Conservation (phyloP, 2,888 invertebrate species). For the Miltochrista miniata region DNA sequence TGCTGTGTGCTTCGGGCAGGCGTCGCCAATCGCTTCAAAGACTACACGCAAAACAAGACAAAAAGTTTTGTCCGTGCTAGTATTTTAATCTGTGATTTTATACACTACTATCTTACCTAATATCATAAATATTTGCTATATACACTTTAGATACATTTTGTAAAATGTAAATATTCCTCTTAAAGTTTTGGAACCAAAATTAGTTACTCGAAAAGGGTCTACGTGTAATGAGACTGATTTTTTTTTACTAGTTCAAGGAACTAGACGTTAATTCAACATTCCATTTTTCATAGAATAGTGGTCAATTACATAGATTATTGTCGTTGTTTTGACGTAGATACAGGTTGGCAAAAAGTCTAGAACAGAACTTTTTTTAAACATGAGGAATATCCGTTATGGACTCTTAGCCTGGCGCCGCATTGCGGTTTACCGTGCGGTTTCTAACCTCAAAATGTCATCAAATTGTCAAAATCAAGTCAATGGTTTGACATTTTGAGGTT, state of each 20-base stretch:
- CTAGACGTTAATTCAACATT: constrained; percentile 19
- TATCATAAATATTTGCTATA: constrained; percentile 30
- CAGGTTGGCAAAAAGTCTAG: too few relatives aligned
- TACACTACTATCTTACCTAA: constrained; percentile 28
- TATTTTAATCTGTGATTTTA: constrained; percentile 53
- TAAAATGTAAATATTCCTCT: constrained; percentile 23
- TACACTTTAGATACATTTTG: constrained; percentile 30
- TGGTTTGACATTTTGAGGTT: too few relatives aligned
- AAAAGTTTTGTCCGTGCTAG: constrained; percentile 69
- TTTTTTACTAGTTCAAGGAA: constrained; percentile 38
- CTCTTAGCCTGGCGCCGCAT: too few relatives aligned
- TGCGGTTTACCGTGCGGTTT: too few relatives aligned
- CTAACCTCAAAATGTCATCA: too few relatives aligned
- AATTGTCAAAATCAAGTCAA: too few relatives aligned
- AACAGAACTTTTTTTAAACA: too few relatives aligned
- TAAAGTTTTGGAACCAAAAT: constrained; percentile 31
- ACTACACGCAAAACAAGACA: constrained; percentile 71
- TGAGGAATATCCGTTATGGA: too few relatives aligned
- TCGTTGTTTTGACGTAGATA: too few relatives aligned
- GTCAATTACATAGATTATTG: not conserved
- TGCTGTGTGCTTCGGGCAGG: constrained; percentile 80
- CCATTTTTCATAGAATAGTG: constrained; percentile 4
- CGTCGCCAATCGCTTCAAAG: constrained; percentile 73
- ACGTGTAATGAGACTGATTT: constrained; percentile 56
- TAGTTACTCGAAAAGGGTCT: constrained; percentile 39